Conservation (phyloP, 2,888 invertebrate genomes). For the Ferrisia virgata region DNA sequence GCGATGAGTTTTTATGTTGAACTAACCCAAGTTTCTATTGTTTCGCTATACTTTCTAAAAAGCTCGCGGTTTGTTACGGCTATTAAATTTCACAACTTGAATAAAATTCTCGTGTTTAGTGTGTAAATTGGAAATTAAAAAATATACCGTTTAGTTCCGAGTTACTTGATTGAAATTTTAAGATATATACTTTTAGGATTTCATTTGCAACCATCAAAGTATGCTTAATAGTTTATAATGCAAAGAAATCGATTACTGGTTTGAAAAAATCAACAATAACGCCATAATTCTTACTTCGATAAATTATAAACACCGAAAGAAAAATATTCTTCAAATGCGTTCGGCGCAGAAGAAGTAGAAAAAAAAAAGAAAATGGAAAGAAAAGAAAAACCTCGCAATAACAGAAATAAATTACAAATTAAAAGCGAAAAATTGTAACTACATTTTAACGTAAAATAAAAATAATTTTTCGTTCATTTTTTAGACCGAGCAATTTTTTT, state of each 20-base stretch:
- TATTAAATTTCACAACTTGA: background rate
- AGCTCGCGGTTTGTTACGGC: background rate
- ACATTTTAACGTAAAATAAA: background rate
- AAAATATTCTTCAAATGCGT: background rate
- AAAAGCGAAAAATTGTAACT: constrained; percentile 19
- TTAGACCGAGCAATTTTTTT: background rate
- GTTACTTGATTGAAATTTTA: background rate
- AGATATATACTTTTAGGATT: background rate
- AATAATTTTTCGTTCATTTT: constrained; percentile 9
- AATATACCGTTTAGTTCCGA: background rate
- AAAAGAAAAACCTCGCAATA: background rate
- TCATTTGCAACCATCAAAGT: no score
- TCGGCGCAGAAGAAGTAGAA: background rate
- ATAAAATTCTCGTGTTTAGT: background rate
- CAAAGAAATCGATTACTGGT: background rate
- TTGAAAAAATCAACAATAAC: background rate
- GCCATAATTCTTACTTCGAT: background rate
- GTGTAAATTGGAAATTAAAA: background rate
- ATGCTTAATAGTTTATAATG: no score
- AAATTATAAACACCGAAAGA: background rate
- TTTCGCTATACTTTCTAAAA: background rate
- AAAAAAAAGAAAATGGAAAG: background rate
- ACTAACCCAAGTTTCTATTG: background rate
- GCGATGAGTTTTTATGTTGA: background rate
- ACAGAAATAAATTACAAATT: constrained; percentile 15